Conservation (phyloP, 2,888 invertebrate species). For the Schizaphis graminum region DNA sequence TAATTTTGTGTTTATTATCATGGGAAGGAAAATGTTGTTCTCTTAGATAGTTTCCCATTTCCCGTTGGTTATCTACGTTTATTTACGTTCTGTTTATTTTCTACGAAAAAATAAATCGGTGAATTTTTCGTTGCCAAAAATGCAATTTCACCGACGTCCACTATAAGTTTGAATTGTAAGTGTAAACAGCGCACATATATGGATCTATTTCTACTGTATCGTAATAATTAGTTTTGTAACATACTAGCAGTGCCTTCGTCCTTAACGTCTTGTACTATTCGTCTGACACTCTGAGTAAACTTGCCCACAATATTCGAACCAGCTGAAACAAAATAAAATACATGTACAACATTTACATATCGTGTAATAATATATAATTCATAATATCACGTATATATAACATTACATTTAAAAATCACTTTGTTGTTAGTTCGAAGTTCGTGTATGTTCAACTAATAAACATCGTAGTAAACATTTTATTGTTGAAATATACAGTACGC, state of each 20-base stretch:
- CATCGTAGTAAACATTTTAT: background rate
- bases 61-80: background rate
- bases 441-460: background rate
- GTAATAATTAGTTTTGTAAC: constrained; percentile 70
- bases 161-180: background rate
- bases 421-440: background rate
- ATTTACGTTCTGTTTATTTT: background rate
- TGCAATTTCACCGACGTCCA: background rate
- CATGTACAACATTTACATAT: background rate
- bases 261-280: constrained; percentile 93
- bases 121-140: background rate
- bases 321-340: constrained; percentile 74
- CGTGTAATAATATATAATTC: background rate
- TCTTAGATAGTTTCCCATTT: background rate
- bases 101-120: background rate
- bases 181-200: background rate
- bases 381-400: background rate
- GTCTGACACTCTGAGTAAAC: constrained; percentile 91
- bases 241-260: constrained; percentile 90
- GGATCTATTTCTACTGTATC: background rate
- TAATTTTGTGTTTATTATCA: background rate
- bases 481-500: background rate
- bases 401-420: background rate
- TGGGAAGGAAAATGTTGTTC: background rate
- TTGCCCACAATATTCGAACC: constrained; percentile 92